Evolutionary conservation across 2,113 vertebrate species (phyloP), one percentile per base, ranked within the genome.

Genomic region (Takifugu bimaculatus): DNA sequence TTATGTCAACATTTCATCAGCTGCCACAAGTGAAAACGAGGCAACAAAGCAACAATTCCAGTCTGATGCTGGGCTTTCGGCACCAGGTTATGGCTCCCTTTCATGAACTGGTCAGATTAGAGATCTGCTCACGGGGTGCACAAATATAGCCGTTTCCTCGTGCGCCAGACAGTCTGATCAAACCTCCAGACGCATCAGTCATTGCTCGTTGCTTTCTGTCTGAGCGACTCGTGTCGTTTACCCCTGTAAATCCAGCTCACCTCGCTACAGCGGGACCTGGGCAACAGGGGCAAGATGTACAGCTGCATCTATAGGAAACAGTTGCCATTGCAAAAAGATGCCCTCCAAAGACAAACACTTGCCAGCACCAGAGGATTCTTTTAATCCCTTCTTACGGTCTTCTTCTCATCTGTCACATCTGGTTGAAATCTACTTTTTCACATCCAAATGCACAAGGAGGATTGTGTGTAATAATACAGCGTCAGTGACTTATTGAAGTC

Each of bases 81-180:
- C 29, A 32, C 29, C 29, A 32, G 29, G 5, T 32, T 4, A 32
- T 32, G 29, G 51, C 15, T 42, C 63, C 51, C 27, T 65, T 60
- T 73, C 26, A 54, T 43, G 35, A 26, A 50, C 50, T 26, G 52
- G 26, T 52, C 45, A 29, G 47, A 51, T 10, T 10, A 15, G 26
- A 51, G n/a, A 62, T 80, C 51, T 63, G 50, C n/a, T 47, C 39
- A 43, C 4, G 32, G 13, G 42, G 52, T 45, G 43, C 20, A 55
- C 61, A 55, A 67, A 65, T 39, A 39, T 3, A 55, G 54, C 50
- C 44, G 53, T 51, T 55, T 59, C 48, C 56, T 45, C 43, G 42
- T 63, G 55, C 32, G 52, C 60, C 44, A 26, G 43, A 66, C 25
- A 26, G 43, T 54, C 54, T 50, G 50, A 58, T 27, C 13, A 57